Evolutionary conservation across 2,113 vertebrate genomes (phyloP).

Genomic region (Sialia sialis): DNA sequence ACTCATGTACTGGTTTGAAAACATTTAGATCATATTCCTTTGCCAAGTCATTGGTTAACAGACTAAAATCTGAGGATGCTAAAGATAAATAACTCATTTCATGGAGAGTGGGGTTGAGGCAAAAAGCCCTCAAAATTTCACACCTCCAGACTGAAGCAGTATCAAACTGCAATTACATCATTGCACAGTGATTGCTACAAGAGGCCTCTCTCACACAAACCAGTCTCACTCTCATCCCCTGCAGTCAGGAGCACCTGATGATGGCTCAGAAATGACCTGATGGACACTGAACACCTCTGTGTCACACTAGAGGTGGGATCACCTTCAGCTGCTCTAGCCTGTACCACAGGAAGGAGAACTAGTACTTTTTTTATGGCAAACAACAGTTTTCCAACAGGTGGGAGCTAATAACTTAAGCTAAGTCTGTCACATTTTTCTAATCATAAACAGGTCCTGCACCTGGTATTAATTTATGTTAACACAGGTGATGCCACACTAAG

Average conservation of each 20-base stretch:
- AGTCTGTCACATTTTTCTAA: not conserved
- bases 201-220: fast-evolving
- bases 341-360: not conserved
- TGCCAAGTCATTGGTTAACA: not conserved
- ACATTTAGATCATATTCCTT: not conserved
- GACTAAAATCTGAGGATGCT: not conserved
- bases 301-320: fast-evolving
- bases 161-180: not conserved
- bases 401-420: not conserved
- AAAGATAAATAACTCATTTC: not conserved
- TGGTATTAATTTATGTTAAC: not conserved
- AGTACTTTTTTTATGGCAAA: not conserved
- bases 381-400: slow-evolving; percentile 1
- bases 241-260: fast-evolving
- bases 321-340: not conserved
- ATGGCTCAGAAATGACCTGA: not conserved
- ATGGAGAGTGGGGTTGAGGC: not conserved
- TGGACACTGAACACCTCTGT: not conserved
- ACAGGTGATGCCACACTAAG: not conserved
- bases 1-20: not conserved
- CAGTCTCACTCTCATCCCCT: not conserved
- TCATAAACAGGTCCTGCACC: not conserved
- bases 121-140: not conserved
- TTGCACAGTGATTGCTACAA: not conserved
- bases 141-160: not conserved